These are phyloP conservation scores for Turdus rufiventris DNA, from an alignment of 2,113 vertebrate genomes.

Conservation along the genomic window DNA sequence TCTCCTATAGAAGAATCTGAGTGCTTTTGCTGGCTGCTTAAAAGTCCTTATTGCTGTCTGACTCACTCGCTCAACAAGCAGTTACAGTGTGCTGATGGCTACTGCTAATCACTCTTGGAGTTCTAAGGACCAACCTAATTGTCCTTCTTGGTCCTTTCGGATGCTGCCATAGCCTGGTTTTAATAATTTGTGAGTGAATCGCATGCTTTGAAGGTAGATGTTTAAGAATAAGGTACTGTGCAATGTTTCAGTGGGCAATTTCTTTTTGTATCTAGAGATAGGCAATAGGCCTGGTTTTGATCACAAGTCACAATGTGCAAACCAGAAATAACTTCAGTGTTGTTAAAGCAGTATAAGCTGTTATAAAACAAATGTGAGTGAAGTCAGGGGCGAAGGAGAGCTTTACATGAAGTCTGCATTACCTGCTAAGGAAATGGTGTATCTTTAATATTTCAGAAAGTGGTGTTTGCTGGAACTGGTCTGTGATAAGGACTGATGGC, in stretches of 20 bases:
- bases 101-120: conserved; percentile 49
- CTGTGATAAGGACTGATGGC: not conserved
- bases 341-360: conserved; percentile 34
- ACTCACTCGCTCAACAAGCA: conserved; percentile 55
- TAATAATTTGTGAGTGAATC: not conserved
- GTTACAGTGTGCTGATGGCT: conserved; percentile 55
- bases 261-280: conserved; percentile 38
- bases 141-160: conserved; percentile 19
- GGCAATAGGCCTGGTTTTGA: conserved; percentile 51
- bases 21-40: conserved; percentile 68
- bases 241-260: not conserved
- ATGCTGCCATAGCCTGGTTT: conserved; percentile 19
- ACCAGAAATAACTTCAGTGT: conserved; percentile 53
- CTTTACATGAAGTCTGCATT: not conserved
- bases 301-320: conserved; percentile 54
- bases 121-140: conserved; percentile 33
- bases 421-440: not conserved
- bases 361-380: conserved; percentile 8
- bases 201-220: not conserved
- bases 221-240: not conserved
- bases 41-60: conserved; percentile 69
- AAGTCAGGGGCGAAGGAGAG: not conserved
- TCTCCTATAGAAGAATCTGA: conserved; percentile 59
- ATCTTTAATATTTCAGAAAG: not conserved
- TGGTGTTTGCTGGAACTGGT: not conserved